Base-by-base conservation (phyloP, 2,113 vertebrate species). In the Sorex araneus region DNA sequence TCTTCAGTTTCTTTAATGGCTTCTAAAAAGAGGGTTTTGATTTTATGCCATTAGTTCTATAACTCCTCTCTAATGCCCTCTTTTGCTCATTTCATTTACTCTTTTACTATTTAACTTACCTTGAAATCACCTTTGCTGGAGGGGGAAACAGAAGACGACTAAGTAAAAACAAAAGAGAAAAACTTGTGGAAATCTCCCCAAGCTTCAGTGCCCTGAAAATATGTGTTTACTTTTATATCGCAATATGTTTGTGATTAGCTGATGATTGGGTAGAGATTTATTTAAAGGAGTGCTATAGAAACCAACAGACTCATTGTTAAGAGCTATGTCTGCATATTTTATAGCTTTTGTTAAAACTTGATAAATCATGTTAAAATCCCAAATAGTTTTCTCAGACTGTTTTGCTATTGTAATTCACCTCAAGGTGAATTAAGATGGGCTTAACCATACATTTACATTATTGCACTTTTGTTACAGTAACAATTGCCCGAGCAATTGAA, bases 401-500 rank as follows among this genome's bases (percentile, higher is more conserved):
- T 87, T 47, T 87, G 90, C 85, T 93, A 0, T 86, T 50, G 40
- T 87, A 2, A 0, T 40, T 85, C 12, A 89, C 36, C 10, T 78
- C 32, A 28, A 1, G 0, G 25, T 96, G 90, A 83, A 63, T 83
- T 86, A 28, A 66, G 21, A 4, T 85, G 74, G 64, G 27, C 12
- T 80, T 66, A 93, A 63, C 10, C 47, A 6, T 34, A 66, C 27
- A n/a, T 19, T 87, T 60, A 79, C 70, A 69, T 77, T 57, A 0
- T 54, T 71, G 12, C 89, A 15, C 92, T 64, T 90, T 70, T 82
- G 47, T 96, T 93, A 73, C 92, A 99, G 99, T 99, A 95, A 99
- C 99, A 18, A 99, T 99, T 90, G 99, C 99, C 94, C 98, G 99
- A 95, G 99, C 99, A 34, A 99, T 99, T 94, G 99, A 99, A 91